These are phyloP conservation scores for Callipepla californica DNA, from an alignment of 2,113 vertebrate genomes.

Conservation along the genomic window DNA sequence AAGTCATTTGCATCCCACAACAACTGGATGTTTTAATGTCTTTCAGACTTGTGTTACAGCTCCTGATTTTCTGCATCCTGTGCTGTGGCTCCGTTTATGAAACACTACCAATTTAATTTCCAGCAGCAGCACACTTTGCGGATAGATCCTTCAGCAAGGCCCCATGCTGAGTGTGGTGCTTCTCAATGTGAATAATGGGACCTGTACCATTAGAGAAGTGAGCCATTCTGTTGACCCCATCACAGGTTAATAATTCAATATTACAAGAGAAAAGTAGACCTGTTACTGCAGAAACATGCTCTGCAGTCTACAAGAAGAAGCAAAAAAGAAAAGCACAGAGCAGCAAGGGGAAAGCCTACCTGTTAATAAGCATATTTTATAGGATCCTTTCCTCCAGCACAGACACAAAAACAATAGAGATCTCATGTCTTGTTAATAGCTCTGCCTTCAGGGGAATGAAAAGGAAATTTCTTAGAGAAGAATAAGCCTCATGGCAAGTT, in stretches of 20 bases:
- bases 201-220: neutral
- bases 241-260: neutral
- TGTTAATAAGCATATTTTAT: slow-evolving; percentile 35
- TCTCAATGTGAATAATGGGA: neutral
- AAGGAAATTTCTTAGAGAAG: slow-evolving; percentile 37
- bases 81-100: neutral
- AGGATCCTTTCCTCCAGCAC: slow-evolving; percentile 33
- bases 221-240: neutral
- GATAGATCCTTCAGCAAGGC: neutral
- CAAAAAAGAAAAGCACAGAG: neutral
- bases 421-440: slow-evolving; percentile 41
- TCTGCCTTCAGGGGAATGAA: slow-evolving; percentile 32
- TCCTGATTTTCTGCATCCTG: neutral
- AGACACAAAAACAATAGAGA: slow-evolving; percentile 54
- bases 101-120: neutral
- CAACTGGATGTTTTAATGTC: neutral
- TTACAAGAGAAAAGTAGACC: neutral
- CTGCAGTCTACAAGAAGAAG: neutral
- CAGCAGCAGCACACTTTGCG: neutral
- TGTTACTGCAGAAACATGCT: neutral
- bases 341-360: neutral
- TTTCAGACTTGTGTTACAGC: neutral
- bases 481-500: slow-evolving; percentile 36
- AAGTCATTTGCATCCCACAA: neutral
- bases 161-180: neutral